phyloP scores from a whole-genome alignment of 2,113 vertebrate genomes.

The Cyanoramphus novaezelandiae region DNA sequence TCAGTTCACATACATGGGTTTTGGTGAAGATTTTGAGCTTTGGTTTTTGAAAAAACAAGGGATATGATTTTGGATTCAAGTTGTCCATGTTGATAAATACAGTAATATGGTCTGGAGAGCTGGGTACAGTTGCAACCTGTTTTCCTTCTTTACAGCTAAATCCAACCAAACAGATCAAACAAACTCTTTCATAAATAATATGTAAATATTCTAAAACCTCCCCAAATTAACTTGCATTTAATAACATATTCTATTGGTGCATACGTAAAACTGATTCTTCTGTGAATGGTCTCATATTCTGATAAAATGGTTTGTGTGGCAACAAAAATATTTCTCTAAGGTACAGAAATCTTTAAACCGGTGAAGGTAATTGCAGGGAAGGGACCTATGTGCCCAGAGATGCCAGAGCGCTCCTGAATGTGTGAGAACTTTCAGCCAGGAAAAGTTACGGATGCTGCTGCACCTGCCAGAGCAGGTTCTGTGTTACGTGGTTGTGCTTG shows the following conservation, averaged over 20 bases:
- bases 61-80: neutral
- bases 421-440: neutral
- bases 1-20: neutral
- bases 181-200: neutral
- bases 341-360: neutral
- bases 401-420: neutral
- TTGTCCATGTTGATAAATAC: neutral
- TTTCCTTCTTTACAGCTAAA: neutral
- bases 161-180: neutral
- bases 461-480: neutral
- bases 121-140: neutral
- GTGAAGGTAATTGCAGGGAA: neutral
- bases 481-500: neutral
- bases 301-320: neutral
- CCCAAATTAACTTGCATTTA: neutral
- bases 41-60: neutral
- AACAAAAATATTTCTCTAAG: neutral
- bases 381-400: accelerated
- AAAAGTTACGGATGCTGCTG: neutral
- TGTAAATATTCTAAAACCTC: neutral
- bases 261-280: constrained; percentile 19
- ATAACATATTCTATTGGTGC: neutral
- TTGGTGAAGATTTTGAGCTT: neutral
- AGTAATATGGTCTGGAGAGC: neutral
- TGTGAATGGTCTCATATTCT: neutral